Conservation (phyloP, 2,888 invertebrate genomes). For the Leptothorax acervorum region DNA sequence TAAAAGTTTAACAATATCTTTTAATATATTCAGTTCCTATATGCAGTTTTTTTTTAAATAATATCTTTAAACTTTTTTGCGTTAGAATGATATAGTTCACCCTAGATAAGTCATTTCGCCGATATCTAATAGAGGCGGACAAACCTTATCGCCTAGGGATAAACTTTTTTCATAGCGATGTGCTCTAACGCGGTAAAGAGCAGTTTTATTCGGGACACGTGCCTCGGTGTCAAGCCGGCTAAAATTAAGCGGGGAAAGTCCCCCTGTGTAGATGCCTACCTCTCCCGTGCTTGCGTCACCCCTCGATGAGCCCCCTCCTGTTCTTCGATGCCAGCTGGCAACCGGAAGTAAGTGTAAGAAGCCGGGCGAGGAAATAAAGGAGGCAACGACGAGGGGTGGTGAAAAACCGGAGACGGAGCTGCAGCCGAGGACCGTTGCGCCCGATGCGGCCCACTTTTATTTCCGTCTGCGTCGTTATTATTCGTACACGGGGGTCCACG, state of each 20-base stretch:
- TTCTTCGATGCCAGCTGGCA: slow-evolving; percentile 79
- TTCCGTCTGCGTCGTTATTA: slow-evolving; percentile 71
- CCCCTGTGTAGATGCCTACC: slow-evolving; percentile 30
- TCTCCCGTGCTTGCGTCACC: slow-evolving; percentile 45
- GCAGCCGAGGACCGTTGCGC: slow-evolving; percentile 76
- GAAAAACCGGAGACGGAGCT: slow-evolving; percentile 58
- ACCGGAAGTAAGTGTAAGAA: slow-evolving; percentile 82
- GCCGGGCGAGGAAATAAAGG: slow-evolving; percentile 69
- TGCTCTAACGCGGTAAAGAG: slow-evolving; percentile 28
- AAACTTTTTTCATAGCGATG: slow-evolving; percentile 27
- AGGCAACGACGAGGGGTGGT: slow-evolving; percentile 63
- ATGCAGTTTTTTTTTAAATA: not conserved
- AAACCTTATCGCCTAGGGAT: not conserved
- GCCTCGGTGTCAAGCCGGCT: slow-evolving; percentile 72
- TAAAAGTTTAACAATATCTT: not conserved
- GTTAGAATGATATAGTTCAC: not conserved
- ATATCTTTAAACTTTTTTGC: not conserved
- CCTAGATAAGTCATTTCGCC: not conserved
- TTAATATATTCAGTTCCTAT: not conserved
- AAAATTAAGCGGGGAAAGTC: slow-evolving; percentile 76
- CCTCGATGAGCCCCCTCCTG: slow-evolving; percentile 48
- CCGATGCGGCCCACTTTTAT: slow-evolving; percentile 78
- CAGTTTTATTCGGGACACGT: slow-evolving; percentile 75
- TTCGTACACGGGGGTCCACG: slow-evolving; percentile 47
- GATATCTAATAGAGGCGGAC: not conserved